phyloP scores from a whole-genome alignment of 2,888 invertebrate genomes.

The Apamea sordens region DNA sequence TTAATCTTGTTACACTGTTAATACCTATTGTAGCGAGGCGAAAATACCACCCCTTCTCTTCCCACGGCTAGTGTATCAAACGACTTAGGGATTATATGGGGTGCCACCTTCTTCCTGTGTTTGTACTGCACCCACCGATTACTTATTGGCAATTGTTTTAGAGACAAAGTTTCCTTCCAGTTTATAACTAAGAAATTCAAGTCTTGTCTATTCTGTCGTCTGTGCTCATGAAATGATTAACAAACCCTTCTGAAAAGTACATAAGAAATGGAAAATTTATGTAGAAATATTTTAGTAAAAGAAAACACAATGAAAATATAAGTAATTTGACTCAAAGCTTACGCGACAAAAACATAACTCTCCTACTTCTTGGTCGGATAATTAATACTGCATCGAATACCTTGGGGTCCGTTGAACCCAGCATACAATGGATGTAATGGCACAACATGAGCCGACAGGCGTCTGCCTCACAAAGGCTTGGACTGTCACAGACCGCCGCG shows the following conservation, averaged over 20 bases:
- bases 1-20: constrained; percentile 57
- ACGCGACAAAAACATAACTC: constrained; percentile 42
- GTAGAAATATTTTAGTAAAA: neutral
- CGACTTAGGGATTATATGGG: constrained; percentile 54
- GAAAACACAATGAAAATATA: neutral
- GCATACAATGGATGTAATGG: constrained; percentile 80
- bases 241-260: neutral
- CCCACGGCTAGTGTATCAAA: constrained; percentile 38
- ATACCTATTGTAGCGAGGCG: constrained; percentile 40
- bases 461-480: constrained; percentile 76
- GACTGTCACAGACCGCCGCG: constrained; percentile 75
- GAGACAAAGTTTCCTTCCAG: neutral
- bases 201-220: neutral
- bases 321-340: constrained; percentile 7
- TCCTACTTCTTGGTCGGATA: constrained; percentile 57
- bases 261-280: neutral
- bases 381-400: constrained; percentile 73
- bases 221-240: neutral
- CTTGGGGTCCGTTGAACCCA: constrained; percentile 74
- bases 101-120: constrained; percentile 39
- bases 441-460: constrained; percentile 76
- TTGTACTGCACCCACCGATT: constrained; percentile 23
- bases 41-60: constrained; percentile 53
- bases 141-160: constrained; percentile 25
- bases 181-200: neutral